These are phyloP conservation scores for Pterocles burchelli DNA, from an alignment of 2,113 vertebrate genomes.

Conservation along the genomic window DNA sequence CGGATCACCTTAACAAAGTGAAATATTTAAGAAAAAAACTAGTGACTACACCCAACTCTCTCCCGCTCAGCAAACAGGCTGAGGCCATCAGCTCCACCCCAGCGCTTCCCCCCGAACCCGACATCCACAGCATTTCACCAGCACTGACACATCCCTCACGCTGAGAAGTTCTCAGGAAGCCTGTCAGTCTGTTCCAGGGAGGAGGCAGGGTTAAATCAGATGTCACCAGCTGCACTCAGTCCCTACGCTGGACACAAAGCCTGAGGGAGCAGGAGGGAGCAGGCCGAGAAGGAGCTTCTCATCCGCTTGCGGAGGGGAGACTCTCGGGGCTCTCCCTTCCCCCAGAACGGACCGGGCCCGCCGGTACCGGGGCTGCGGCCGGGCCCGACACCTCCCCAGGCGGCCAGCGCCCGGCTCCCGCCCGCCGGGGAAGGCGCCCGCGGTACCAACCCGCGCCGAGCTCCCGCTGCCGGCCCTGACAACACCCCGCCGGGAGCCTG, in stretches of 20 bases:
- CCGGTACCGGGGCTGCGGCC: background rate
- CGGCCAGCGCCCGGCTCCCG: background rate
- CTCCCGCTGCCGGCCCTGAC: background rate
- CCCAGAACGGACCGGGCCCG: no score
- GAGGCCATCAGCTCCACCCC: background rate
- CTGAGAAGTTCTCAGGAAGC: background rate
- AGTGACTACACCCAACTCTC: background rate
- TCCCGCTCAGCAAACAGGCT: background rate
- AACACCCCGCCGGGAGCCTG: background rate
- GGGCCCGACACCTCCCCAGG: background rate
- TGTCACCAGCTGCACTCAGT: background rate
- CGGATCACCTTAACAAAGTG: background rate
- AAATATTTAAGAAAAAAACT: background rate
- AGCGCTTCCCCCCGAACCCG: background rate
- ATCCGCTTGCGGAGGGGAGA: background rate
- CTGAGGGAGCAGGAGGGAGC: background rate
- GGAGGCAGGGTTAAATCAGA: background rate
- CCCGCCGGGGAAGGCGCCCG: background rate
- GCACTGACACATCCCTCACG: accelerated
- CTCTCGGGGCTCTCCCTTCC: background rate
- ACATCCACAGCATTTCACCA: background rate
- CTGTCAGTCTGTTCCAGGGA: background rate
- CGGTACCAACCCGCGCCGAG: background rate
- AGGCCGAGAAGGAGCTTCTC: background rate
- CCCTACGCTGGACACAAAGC: background rate